Conservation (phyloP, 2,113 vertebrate species). For the Peromyscus maniculatus region DNA sequence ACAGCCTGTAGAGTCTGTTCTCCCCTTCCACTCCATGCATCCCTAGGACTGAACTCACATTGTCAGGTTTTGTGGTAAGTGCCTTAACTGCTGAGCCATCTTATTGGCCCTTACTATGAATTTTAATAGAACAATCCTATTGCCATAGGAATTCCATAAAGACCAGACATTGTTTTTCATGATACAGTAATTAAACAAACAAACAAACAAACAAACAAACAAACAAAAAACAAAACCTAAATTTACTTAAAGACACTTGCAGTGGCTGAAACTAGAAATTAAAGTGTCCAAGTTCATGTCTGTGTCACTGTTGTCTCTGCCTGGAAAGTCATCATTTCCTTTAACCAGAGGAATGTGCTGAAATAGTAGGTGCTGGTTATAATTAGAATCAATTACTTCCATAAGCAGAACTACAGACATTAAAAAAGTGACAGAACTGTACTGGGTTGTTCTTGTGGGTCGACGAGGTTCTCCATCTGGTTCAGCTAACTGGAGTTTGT, state of each 20-base stretch:
- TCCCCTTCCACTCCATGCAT: not conserved
- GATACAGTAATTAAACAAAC: not conserved
- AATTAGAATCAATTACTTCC: conserved; percentile 78
- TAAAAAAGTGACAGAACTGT: conserved; percentile 4
- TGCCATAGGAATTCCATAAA: conserved; percentile 17
- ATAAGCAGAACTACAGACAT: conserved; percentile 57
- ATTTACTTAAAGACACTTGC: not conserved
- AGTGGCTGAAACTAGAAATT: conserved; percentile 52
- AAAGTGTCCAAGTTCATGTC: conserved; percentile 63
- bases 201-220: not conserved
- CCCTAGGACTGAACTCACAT: not conserved
- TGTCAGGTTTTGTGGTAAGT: not conserved
- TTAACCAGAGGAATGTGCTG: conserved; percentile 74
- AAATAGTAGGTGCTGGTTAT: conserved; percentile 79
- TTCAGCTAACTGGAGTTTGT: not conserved
- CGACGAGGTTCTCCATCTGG: conserved; percentile 48
- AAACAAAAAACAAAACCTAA: not conserved
- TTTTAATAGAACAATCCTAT: not conserved
- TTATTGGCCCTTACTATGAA: not conserved
- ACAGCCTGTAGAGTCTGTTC: not conserved
- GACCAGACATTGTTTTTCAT: not conserved
- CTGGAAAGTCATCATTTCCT: conserved; percentile 72
- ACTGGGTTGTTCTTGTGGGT: conserved; percentile 45
- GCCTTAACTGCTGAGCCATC: not conserved
- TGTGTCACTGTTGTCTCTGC: conserved; percentile 48